phyloP scores from a whole-genome alignment of 2,113 vertebrate genomes.

The Otis tarda region DNA sequence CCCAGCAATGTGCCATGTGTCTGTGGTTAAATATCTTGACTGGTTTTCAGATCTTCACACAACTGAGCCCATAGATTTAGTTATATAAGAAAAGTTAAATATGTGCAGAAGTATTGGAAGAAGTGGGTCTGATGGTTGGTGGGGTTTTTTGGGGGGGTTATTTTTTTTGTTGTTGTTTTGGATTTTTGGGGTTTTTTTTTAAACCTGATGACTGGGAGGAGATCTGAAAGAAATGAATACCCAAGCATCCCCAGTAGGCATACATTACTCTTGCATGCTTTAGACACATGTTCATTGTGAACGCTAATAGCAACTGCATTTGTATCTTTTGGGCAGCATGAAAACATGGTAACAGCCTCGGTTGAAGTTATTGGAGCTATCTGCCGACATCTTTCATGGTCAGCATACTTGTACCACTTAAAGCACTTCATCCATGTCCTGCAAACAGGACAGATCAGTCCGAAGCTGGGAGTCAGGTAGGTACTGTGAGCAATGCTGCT shows the following conservation, averaged over 20 bases:
- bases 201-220: background rate
- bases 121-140: background rate
- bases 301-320: background rate
- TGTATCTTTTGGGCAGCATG: conserved; percentile 78
- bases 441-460: conserved; percentile 83
- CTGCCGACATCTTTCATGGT: conserved; percentile 89
- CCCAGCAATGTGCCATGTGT: background rate
- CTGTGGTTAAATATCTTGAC: background rate
- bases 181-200: background rate
- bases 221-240: background rate
- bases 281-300: background rate
- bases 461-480: conserved; percentile 92
- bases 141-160: background rate
- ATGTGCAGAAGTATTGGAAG: background rate
- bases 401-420: conserved; percentile 90
- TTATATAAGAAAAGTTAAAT: background rate
- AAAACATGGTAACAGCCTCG: conserved; percentile 88
- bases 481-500: conserved; percentile 49
- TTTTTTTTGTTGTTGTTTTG: background rate
- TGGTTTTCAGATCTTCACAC: background rate
- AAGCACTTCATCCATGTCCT: conserved; percentile 92
- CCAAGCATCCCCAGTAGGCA: background rate
- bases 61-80: background rate
- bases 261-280: background rate
- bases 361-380: conserved; percentile 90